These are phyloP conservation scores for Xestoiulus laeticollis DNA, from an alignment of 2,888 invertebrate genomes.

Conservation along the genomic window DNA sequence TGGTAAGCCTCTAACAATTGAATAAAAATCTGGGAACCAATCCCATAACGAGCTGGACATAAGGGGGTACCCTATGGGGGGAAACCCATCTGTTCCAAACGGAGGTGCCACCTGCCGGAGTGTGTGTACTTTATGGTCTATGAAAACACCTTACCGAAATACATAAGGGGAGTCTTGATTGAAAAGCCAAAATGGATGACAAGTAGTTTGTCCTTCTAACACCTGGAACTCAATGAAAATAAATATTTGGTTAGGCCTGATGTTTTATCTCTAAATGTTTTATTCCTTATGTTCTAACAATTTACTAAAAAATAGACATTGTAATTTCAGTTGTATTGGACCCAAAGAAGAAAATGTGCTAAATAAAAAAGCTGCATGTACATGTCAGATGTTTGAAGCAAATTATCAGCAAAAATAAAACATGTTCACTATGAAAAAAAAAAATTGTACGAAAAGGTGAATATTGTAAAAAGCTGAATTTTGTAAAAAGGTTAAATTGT, in stretches of 20 bases:
- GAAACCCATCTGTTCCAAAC: neutral
- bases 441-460: too few species aligned
- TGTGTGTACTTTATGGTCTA: constrained; percentile 13
- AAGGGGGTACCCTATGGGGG: neutral
- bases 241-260: constrained; percentile 44
- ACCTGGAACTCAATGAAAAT: constrained; percentile 42
- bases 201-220: constrained; percentile 39
- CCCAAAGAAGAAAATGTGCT: neutral
- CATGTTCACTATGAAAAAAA: too few species aligned
- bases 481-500: too few species aligned
- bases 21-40: neutral
- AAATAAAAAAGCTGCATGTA: neutral
- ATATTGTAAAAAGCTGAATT: too few species aligned
- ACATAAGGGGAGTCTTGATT: constrained; percentile 16
- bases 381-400: neutral
- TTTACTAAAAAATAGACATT: neutral
- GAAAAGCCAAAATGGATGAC: neutral
- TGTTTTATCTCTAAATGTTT: neutral
- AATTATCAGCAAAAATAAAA: too few species aligned
- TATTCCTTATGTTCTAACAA: neutral
- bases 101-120: constrained; percentile 38
- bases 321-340: neutral
- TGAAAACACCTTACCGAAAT: constrained; percentile 45
- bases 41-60: neutral
- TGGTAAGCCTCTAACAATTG: neutral